Conservation (phyloP, 2,888 invertebrate genomes). For the Pachliopta kotzebuea region DNA sequence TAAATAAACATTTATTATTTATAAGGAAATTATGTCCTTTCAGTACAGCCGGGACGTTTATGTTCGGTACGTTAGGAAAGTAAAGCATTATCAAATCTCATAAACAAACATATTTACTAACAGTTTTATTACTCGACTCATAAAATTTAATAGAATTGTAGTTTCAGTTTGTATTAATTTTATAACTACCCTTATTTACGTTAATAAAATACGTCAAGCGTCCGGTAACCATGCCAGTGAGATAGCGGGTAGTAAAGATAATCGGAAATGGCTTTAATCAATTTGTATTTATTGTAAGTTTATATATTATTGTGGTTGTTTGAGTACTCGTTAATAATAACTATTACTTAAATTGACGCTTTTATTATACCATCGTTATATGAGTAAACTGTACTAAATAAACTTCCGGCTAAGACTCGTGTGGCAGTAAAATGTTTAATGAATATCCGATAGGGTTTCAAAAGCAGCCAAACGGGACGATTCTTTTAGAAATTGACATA, state of each 20-base stretch:
- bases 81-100: not conserved
- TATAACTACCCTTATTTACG: not conserved
- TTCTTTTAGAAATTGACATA: not conserved
- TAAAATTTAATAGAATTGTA: constrained; percentile 1
- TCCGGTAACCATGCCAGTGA: not conserved
- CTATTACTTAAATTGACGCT: constrained; percentile 11
- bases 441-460: not conserved
- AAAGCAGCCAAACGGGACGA: not conserved
- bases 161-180: constrained; percentile 1
- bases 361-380: constrained; percentile 2
- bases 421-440: constrained; percentile 8
- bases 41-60: not conserved
- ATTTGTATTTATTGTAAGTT: constrained; percentile 20
- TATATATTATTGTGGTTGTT: constrained; percentile 8
- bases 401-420: constrained; percentile 16
- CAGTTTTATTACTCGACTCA: not conserved
- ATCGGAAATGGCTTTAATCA: constrained; percentile 13
- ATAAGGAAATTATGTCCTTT: no score
- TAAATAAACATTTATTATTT: not conserved
- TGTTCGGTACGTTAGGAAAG: not conserved
- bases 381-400: constrained; percentile 13
- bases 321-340: constrained; percentile 6
- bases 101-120: not conserved
- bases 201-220: not conserved
- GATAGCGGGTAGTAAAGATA: not conserved